phyloP scores from a whole-genome alignment of 2,797 vertebrate genomes.

The Steatocranus sp. region DNA sequence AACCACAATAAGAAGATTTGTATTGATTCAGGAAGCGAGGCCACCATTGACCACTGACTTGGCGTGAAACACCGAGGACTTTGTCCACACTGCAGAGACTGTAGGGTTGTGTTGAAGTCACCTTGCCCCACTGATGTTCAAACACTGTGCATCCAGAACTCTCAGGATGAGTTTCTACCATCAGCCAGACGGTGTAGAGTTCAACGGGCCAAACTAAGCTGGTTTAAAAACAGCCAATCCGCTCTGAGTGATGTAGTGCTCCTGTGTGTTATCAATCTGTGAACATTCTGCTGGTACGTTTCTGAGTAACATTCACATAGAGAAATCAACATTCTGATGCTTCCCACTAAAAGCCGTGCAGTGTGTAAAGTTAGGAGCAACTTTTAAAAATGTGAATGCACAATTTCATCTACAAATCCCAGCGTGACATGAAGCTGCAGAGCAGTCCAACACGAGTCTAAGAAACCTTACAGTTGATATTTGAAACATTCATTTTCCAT shows the following conservation, averaged over 20 bases:
- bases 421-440: not conserved
- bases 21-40: not conserved
- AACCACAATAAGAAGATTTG: not conserved
- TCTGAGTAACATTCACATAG: not conserved
- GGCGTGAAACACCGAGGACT: not conserved
- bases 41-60: not conserved
- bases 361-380: not conserved
- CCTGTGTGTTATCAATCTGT: not conserved
- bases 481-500: not conserved
- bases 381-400: not conserved
- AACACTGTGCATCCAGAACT: not conserved
- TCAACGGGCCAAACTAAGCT: not conserved
- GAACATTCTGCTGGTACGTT: not conserved
- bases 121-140: fast-evolving
- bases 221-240: not conserved
- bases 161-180: not conserved
- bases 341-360: not conserved
- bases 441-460: fast-evolving
- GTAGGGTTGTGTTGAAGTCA: not conserved
- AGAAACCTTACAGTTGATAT: not conserved
- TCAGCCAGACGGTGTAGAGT: not conserved
- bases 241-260: not conserved
- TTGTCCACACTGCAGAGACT: not conserved
- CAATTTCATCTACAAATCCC: not conserved
- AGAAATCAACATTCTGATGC: not conserved